phyloP scores from a whole-genome alignment of 2,113 vertebrate species.

The Erythrocercus mccallii region DNA sequence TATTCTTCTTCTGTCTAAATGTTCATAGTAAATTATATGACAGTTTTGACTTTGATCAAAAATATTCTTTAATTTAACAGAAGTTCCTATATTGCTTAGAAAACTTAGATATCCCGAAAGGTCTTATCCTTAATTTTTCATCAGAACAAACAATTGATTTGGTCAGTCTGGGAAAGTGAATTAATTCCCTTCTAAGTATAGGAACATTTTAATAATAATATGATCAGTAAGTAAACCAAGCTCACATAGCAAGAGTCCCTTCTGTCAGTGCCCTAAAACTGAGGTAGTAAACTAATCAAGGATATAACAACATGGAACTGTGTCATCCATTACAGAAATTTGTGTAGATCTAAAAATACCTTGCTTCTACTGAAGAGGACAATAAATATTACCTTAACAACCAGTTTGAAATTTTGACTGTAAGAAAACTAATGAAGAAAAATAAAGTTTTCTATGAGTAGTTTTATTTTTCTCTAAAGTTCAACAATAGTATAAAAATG shows the following conservation, averaged over 20 bases:
- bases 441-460: neutral
- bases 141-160: neutral
- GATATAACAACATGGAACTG: rapidly evolving
- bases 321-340: neutral
- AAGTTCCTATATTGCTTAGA: neutral
- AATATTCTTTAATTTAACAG: neutral
- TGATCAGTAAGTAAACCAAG: neutral
- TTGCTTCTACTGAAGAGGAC: neutral
- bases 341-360: neutral
- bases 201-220: neutral
- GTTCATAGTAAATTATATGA: neutral
- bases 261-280: neutral
- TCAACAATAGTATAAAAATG: neutral
- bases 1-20: neutral
- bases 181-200: neutral
- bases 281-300: neutral
- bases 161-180: neutral
- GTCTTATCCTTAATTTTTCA: neutral
- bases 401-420: neutral
- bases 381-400: neutral
- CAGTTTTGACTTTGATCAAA: neutral
- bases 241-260: neutral
- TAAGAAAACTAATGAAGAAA: neutral
- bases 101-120: neutral
- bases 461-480: neutral